Evolutionary conservation across 2,113 vertebrate genomes (phyloP).

Genomic region (Acanthisitta chloris): DNA sequence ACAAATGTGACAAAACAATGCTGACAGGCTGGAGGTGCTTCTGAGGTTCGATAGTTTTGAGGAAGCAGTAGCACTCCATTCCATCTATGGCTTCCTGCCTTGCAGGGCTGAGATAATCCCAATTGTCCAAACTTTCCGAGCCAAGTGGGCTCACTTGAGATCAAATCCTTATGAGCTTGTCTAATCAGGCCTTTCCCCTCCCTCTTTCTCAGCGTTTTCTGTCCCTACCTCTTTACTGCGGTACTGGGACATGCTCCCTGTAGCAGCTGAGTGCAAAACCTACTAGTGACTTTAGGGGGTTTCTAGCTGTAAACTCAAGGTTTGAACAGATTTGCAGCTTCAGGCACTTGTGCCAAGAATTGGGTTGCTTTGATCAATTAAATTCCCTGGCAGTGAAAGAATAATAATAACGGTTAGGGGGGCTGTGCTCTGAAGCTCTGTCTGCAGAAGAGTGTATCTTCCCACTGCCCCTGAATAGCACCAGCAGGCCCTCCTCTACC

Average conservation of each 20-base stretch:
- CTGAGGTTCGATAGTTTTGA: neutral
- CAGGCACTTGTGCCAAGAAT: constrained; percentile 48
- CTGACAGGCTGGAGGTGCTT: neutral
- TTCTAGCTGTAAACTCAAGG: neutral
- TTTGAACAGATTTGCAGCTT: constrained; percentile 21
- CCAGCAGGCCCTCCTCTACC: constrained; percentile 36
- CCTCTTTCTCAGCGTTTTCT: neutral
- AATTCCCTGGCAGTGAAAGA: constrained; percentile 44
- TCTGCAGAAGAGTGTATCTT: constrained; percentile 48
- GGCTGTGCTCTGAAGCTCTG: neutral
- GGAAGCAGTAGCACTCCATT: neutral
- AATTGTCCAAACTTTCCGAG: neutral
- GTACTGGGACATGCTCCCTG: neutral
- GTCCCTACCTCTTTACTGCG: neutral
- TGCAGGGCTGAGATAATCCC: neutral
- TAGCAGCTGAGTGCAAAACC: neutral
- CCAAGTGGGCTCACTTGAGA: neutral
- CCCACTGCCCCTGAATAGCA: constrained; percentile 45
- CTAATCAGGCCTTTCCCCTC: neutral
- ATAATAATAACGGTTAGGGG: constrained; percentile 44
- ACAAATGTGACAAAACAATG: neutral
- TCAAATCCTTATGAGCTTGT: neutral
- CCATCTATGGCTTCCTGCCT: neutral
- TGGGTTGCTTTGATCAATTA: constrained; percentile 62
- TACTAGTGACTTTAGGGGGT: neutral